Percentiles rank a stretch among this genome's conserved stretches.
These are phyloP conservation scores for Lates calcarifer DNA, from an alignment of 2,113 vertebrate genomes.

Conservation along the genomic window DNA sequence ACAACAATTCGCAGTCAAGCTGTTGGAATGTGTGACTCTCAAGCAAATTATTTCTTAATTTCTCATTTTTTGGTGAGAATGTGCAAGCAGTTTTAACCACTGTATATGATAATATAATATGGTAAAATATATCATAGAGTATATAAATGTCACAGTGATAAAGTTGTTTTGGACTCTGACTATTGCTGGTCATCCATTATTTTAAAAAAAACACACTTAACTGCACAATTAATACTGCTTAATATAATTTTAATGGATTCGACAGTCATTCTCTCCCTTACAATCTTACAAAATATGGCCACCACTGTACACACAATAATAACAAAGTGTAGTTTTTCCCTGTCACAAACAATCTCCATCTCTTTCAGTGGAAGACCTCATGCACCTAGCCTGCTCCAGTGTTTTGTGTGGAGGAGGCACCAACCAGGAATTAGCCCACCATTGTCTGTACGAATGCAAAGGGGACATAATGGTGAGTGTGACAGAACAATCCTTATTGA, in stretches of 20 bases:
- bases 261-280: not conserved
- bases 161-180: not conserved
- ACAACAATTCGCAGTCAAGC: not conserved
- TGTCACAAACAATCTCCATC: not conserved
- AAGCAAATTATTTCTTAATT: not conserved
- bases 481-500: slow-evolving; percentile 30
- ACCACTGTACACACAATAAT: not conserved
- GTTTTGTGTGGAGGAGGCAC: slow-evolving; percentile 94
- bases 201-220: not conserved
- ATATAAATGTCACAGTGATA: not conserved
- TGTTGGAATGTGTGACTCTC: not conserved
- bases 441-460: slow-evolving; percentile 92
- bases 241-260: too few relatives aligned
- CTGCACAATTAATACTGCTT: too few relatives aligned
- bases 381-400: slow-evolving; percentile 96
- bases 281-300: not conserved
- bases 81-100: not conserved
- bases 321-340: not conserved
- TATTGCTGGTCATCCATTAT: not conserved
- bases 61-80: not conserved
- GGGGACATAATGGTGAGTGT: slow-evolving; percentile 95
- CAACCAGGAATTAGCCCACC: slow-evolving; percentile 96
- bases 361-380: slow-evolving; percentile 91
- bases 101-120: not conserved
- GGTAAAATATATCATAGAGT: not conserved